Conservation (phyloP, 1,140 invertebrate genomes). For the Radopholus similis region DNA sequence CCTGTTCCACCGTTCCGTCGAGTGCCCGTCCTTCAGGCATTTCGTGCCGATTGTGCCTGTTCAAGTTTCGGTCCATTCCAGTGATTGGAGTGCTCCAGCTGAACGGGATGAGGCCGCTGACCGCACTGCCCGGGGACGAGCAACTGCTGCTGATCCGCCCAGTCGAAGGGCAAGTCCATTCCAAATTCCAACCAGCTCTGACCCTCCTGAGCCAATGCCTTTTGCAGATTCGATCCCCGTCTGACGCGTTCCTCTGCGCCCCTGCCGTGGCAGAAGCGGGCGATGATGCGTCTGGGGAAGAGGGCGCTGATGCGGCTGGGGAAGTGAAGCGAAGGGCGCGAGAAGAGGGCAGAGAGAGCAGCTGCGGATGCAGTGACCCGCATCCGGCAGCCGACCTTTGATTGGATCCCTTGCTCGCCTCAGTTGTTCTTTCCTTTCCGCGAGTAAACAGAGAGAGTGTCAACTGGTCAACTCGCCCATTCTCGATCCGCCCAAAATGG, state of each 20-base stretch:
- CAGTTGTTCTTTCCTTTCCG: too few species aligned
- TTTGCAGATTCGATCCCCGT: background rate
- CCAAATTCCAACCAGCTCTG: too few species aligned
- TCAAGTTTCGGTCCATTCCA: background rate
- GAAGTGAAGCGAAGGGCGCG: background rate
- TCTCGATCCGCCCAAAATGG: background rate
- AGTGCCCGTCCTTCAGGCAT: background rate
- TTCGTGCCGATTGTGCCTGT: background rate
- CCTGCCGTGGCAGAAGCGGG: constrained; percentile 10
- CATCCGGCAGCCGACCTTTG: too few species aligned
- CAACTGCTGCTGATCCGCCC: background rate
- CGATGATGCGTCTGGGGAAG: constrained; percentile 12
- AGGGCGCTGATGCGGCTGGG: constrained; percentile 14
- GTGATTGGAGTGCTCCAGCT: background rate
- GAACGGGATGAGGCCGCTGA: background rate
- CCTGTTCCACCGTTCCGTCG: background rate
- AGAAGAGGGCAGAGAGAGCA: background rate
- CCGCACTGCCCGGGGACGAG: background rate
- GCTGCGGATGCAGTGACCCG: too few species aligned
- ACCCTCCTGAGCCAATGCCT: too few species aligned
- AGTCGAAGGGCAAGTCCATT: background rate
- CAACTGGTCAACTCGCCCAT: background rate
- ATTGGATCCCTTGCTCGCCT: too few species aligned
- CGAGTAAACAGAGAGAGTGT: background rate
- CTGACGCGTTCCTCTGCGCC: background rate